phyloP scores from a whole-genome alignment of 2,113 vertebrate species.

The Oxyura jamaicensis region DNA sequence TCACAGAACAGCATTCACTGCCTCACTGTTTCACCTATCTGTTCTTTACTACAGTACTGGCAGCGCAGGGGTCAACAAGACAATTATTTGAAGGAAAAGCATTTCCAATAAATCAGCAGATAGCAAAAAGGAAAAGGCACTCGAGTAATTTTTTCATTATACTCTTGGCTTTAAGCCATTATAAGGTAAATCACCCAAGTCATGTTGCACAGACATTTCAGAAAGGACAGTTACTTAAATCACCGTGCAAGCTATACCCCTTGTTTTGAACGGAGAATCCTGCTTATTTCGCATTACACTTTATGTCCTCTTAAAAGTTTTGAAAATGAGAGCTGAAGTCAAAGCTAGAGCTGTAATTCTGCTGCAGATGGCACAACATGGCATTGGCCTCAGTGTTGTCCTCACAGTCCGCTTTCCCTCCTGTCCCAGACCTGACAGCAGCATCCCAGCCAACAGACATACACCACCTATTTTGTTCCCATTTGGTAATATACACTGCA shows the following conservation, averaged over 20 bases:
- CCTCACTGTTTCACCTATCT: not conserved
- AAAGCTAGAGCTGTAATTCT: not conserved
- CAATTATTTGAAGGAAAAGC: constrained; percentile 40
- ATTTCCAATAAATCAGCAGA: constrained; percentile 61
- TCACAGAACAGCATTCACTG: not conserved
- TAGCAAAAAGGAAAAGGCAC: constrained; percentile 45
- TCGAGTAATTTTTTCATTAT: constrained; percentile 63
- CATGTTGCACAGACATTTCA: constrained; percentile 33
- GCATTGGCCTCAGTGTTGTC: not conserved
- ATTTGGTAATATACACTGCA: not conserved
- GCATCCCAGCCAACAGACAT: not conserved
- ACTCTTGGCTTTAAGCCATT: constrained; percentile 55
- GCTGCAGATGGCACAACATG: not conserved
- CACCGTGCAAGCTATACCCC: constrained; percentile 20
- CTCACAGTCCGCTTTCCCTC: not conserved
- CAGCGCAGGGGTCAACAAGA: not conserved
- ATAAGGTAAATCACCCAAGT: constrained; percentile 62
- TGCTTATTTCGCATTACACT: not conserved
- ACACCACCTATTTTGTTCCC: not conserved
- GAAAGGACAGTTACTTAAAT: constrained; percentile 50
- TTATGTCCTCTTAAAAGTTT: not conserved
- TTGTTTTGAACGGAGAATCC: constrained; percentile 18
- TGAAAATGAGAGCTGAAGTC: not conserved
- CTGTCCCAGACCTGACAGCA: not conserved
- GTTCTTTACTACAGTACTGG: not conserved